Evolutionary conservation across 2,797 vertebrate species (phyloP).

Genomic region (Lacerta agilis): DNA sequence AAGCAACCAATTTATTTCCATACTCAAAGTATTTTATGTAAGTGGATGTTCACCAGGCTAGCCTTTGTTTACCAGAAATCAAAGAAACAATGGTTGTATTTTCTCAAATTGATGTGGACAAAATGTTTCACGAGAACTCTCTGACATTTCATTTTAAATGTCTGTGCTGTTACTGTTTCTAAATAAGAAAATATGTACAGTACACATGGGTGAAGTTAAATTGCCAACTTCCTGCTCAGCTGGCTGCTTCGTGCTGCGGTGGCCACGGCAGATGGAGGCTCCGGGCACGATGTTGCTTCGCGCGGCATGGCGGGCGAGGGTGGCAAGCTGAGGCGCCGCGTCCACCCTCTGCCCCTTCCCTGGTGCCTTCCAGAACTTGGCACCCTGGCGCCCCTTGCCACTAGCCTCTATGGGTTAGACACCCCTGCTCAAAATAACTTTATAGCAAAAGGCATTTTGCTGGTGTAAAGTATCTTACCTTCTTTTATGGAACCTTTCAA

Average conservation of each 20-base stretch:
- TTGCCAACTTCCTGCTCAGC: background rate
- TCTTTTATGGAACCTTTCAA: background rate
- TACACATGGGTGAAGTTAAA: background rate
- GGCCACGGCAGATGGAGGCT: too few relatives aligned
- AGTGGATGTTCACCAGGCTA: background rate
- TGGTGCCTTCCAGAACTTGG: too few relatives aligned
- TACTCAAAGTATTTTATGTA: background rate
- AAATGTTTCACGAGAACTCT: background rate
- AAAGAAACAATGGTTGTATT: background rate
- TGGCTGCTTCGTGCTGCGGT: too few relatives aligned
- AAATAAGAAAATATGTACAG: background rate
- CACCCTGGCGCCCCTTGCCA: too few relatives aligned
- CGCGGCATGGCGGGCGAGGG: too few relatives aligned
- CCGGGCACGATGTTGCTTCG: too few relatives aligned
- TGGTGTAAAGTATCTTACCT: too few relatives aligned
- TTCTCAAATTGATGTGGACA: background rate
- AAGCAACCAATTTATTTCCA: background rate
- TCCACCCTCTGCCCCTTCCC: too few relatives aligned
- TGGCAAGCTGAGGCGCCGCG: too few relatives aligned
- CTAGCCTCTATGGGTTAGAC: too few relatives aligned
- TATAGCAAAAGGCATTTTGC: background rate
- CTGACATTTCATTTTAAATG: slow-evolving; percentile 2
- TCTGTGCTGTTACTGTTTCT: background rate
- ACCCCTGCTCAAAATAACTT: too few relatives aligned
- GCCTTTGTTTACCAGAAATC: background rate